Conservation (phyloP, 2,888 invertebrate species). For the Philonicus albiceps region DNA sequence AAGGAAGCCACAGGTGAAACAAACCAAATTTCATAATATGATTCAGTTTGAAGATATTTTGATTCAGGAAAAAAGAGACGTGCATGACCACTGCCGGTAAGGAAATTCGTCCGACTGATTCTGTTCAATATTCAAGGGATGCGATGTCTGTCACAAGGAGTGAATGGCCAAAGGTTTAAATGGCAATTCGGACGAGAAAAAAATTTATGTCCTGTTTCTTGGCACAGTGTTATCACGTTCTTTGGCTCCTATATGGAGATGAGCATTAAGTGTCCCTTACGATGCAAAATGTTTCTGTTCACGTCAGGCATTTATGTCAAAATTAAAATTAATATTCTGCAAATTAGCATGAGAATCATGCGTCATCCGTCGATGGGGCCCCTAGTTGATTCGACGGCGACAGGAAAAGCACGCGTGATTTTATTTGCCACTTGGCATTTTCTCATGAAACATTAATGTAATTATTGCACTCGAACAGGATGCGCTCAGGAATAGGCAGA, state of each 20-base stretch:
- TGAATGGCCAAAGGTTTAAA: constrained; percentile 1
- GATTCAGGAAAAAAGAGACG: neutral
- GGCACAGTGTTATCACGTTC: constrained; percentile 11
- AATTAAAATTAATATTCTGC: constrained; percentile 15
- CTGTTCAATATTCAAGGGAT: neutral
- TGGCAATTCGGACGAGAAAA: constrained; percentile 14
- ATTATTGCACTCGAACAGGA: neutral
- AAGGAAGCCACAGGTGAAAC: neutral
- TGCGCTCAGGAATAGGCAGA: neutral
- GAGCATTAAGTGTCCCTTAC: neutral
- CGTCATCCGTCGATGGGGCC: neutral
- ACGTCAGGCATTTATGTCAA: constrained; percentile 23
- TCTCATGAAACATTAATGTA: neutral
- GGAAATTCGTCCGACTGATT: neutral
- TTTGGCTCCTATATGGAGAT: neutral
- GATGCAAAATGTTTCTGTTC: neutral
- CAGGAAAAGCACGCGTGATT: constrained; percentile 21
- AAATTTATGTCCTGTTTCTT: constrained; percentile 21
- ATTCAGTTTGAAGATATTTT: neutral
- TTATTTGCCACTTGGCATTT: neutral
- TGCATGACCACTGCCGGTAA: neutral
- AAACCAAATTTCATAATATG: neutral
- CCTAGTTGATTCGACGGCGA: neutral
- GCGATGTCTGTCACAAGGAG: neutral
- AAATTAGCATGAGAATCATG: constrained; percentile 13